Percentiles rank a stretch among this genome's conserved stretches.
Conservation (phyloP, 2,888 invertebrate species). For the Vesta saturnalis region DNA sequence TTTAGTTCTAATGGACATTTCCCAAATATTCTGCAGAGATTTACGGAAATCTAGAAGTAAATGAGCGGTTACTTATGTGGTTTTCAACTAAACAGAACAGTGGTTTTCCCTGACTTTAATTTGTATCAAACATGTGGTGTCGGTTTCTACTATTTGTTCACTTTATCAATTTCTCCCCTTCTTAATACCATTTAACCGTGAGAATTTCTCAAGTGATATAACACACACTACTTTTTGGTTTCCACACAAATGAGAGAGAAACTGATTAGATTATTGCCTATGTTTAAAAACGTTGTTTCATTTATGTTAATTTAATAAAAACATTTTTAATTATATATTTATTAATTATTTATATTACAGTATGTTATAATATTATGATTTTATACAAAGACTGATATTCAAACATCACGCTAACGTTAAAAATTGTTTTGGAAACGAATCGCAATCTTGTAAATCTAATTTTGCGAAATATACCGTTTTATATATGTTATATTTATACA, state of each 20-base stretch:
- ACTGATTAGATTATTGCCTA: too few species aligned
- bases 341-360: too few species aligned
- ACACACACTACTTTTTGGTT: too few species aligned
- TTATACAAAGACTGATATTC: background rate
- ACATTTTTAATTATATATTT: too few species aligned
- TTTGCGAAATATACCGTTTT: constrained; percentile 5
- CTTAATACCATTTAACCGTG: background rate
- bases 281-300: too few species aligned
- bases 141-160: constrained; percentile 10
- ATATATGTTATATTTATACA: constrained; percentile 1
- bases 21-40: too few species aligned
- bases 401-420: background rate
- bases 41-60: constrained; percentile 6
- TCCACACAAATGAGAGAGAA: too few species aligned
- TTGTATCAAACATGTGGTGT: constrained; percentile 13
- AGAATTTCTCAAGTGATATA: background rate
- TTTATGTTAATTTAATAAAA: too few species aligned
- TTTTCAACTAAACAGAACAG: constrained; percentile 2
- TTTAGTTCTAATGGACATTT: too few species aligned
- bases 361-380: background rate
- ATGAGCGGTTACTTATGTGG: constrained; percentile 15
- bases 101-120: constrained; percentile 6
- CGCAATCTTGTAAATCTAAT: background rate
- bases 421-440: background rate
- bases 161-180: background rate